phyloP scores from a whole-genome alignment of 2,888 invertebrate species.

The Lithophane ornitopus region DNA sequence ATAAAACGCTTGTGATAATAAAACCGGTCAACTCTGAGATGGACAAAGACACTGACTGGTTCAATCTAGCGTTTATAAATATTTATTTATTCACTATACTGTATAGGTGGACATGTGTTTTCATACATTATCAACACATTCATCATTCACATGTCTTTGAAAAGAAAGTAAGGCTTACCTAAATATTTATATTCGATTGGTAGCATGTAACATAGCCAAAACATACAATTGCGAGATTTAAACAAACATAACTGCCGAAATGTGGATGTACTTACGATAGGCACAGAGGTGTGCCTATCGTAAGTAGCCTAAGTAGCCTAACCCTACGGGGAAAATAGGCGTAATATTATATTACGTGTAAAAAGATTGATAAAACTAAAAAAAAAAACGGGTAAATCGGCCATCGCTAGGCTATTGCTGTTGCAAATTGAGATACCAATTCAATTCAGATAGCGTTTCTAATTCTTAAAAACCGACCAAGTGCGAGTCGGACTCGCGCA shows the following conservation, averaged over 20 bases:
- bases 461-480: too few species aligned
- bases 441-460: background rate
- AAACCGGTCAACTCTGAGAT: constrained; percentile 45
- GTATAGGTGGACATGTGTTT: constrained; percentile 14
- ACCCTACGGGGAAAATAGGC: background rate
- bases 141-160: background rate
- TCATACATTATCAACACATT: constrained; percentile 11
- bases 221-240: background rate
- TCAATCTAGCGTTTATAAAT: constrained; percentile 32
- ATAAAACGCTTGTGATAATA: constrained; percentile 47
- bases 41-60: constrained; percentile 28
- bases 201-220: background rate
- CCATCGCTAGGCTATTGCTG: background rate
- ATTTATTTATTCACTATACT: constrained; percentile 24
- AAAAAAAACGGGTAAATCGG: background rate
- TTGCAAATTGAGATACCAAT: background rate
- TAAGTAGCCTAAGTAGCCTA: too few species aligned
- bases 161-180: background rate
- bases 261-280: background rate
- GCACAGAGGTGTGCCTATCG: too few species aligned
- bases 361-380: too few species aligned
- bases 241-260: background rate
- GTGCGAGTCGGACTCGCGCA: too few species aligned
- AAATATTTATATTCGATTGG: background rate
- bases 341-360: background rate